Conservation (phyloP, 2,113 vertebrate genomes). For the Tupaia tana region DNA sequence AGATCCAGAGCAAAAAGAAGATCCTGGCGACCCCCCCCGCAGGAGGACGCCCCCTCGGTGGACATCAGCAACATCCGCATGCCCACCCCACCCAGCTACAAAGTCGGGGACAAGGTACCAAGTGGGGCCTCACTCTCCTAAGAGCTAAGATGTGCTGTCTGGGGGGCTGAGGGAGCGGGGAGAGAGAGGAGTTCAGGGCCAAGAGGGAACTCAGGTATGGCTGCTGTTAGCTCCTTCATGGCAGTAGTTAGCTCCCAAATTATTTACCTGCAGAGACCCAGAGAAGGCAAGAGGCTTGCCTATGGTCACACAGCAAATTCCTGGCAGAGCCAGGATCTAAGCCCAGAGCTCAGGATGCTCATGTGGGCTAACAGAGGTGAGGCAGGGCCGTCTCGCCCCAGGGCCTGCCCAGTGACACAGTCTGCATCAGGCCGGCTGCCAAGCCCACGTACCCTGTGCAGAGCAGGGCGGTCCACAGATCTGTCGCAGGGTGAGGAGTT, state of each 20-base stretch:
- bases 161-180: background rate
- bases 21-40: conserved; percentile 90
- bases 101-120: conserved; percentile 94
- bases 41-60: conserved; percentile 92
- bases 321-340: background rate
- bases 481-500: background rate
- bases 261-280: background rate
- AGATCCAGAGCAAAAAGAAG: conserved; percentile 94
- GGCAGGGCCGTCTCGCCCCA: background rate
- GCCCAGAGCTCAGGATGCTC: background rate
- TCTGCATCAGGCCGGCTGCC: background rate
- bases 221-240: background rate
- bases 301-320: background rate
- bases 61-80: conserved; percentile 94
- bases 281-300: background rate
- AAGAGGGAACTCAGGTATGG: background rate
- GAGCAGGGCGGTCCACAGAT: background rate
- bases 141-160: background rate
- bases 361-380: background rate
- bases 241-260: background rate
- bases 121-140: background rate
- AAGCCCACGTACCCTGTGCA: too few species aligned
- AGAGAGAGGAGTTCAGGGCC: background rate
- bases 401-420: background rate
- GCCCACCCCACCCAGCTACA: conserved; percentile 94